phyloP scores from a whole-genome alignment of 2,113 vertebrate genomes.

The Typhlomys cinereus region DNA sequence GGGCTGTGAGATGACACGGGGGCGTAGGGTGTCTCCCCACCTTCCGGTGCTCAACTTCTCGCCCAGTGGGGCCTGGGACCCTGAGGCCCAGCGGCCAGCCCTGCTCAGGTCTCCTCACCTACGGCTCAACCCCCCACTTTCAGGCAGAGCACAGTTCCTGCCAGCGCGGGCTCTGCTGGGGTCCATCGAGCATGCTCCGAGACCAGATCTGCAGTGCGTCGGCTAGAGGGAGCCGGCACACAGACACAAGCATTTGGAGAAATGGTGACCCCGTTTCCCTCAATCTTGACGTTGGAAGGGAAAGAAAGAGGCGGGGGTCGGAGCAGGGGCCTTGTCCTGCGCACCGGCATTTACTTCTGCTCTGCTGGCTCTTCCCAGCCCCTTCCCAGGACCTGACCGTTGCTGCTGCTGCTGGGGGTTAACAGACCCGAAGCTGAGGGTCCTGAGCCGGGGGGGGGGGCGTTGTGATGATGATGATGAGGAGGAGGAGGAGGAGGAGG shows the following conservation, averaged over 20 bases:
- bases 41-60: not conserved
- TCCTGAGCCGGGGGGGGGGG: too few relatives aligned
- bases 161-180: not conserved
- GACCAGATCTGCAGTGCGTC: not conserved
- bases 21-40: not conserved
- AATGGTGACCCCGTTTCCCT: constrained; percentile 17
- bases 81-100: not conserved
- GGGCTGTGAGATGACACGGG: not conserved
- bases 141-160: not conserved
- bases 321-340: not conserved
- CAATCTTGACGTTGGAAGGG: not conserved
- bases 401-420: constrained; percentile 58
- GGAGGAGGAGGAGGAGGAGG: too few relatives aligned
- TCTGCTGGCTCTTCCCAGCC: constrained; percentile 36
- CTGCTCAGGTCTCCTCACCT: not conserved
- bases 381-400: not conserved
- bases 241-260: constrained; percentile 26
- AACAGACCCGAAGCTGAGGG: not conserved
- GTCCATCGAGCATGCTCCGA: not conserved
- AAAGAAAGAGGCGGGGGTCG: constrained; percentile 29
- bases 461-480: too few relatives aligned
- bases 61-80: not conserved
- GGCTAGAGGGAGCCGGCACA: not conserved
- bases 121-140: not conserved
- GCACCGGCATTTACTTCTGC: constrained; percentile 7